These are phyloP conservation scores for Ptilodon capucinus DNA, from an alignment of 2,888 invertebrate species.

Conservation along the genomic window DNA sequence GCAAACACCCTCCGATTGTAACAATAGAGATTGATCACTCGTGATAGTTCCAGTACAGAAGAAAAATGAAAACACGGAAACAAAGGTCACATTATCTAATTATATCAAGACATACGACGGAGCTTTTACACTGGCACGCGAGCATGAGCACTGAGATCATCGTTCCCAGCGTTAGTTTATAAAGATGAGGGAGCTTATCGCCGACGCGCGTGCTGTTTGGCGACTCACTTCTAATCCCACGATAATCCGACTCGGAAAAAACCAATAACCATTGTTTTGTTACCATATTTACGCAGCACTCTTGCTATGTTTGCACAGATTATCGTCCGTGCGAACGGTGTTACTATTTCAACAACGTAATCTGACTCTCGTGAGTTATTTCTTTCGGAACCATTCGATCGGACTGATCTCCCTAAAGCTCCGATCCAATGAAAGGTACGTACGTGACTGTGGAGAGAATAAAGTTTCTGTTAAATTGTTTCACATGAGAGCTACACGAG, in stretches of 20 bases:
- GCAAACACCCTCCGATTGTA: conserved; percentile 40
- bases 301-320: conserved; percentile 63
- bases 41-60: conserved; percentile 54
- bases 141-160: conserved; percentile 45
- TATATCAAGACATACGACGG: conserved; percentile 51
- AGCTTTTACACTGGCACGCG: conserved; percentile 43
- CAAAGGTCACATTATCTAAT: conserved; percentile 57
- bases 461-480: conserved; percentile 42
- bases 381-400: conserved; percentile 39
- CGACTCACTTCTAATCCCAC: conserved; percentile 60
- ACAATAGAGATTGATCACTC: conserved; percentile 53
- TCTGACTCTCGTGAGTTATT: conserved; percentile 53
- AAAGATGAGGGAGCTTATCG: conserved; percentile 52
- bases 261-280: conserved; percentile 71
- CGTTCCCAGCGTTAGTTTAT: conserved; percentile 45
- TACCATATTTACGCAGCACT: conserved; percentile 62
- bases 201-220: conserved; percentile 56
- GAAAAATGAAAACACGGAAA: conserved; percentile 56
- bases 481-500: conserved; percentile 39
- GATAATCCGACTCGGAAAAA: conserved; percentile 76
- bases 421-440: conserved; percentile 46
- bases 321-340: conserved; percentile 58
- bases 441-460: conserved; percentile 39
- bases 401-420: conserved; percentile 31
- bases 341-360: conserved; percentile 64